Evolutionary conservation across 1,140 invertebrate species (phyloP).

Genomic region (Drosophila nasuta): DNA sequence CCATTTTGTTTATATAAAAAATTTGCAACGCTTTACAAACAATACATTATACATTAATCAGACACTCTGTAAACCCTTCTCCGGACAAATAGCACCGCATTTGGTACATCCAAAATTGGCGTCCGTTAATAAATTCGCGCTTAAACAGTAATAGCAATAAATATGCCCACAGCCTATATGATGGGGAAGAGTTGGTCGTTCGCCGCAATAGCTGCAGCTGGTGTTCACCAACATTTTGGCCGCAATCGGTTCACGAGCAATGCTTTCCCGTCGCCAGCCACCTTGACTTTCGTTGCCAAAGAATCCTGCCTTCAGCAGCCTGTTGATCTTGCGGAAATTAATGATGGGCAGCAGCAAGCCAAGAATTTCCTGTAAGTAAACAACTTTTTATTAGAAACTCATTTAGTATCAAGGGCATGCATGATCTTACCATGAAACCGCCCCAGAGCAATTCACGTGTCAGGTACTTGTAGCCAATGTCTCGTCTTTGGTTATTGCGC

Average conservation of each 20-base stretch:
- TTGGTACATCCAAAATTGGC: conserved; percentile 72
- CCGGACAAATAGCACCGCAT: conserved; percentile 57
- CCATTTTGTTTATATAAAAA: conserved; percentile 12
- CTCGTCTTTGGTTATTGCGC: conserved; percentile 85
- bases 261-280: conserved; percentile 30
- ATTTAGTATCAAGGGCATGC: background rate
- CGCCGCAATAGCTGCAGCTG: conserved; percentile 86
- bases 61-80: conserved; percentile 49
- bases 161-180: conserved; percentile 88
- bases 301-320: conserved; percentile 79
- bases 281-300: conserved; percentile 32
- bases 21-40: conserved; percentile 10
- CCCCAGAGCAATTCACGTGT: conserved; percentile 89
- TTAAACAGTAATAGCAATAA: conserved; percentile 88
- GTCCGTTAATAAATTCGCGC: conserved; percentile 77
- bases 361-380: conserved; percentile 86
- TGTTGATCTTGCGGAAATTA: conserved; percentile 86
- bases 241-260: conserved; percentile 25
- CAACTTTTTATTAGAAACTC: background rate
- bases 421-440: conserved; percentile 87
- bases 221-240: conserved; percentile 75
- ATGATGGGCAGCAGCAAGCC: conserved; percentile 87
- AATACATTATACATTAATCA: conserved; percentile 36
- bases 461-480: conserved; percentile 87
- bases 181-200: conserved; percentile 87